Evolutionary conservation across 2,113 vertebrate genomes (phyloP).

Genomic region (Percina caprodes): DNA sequence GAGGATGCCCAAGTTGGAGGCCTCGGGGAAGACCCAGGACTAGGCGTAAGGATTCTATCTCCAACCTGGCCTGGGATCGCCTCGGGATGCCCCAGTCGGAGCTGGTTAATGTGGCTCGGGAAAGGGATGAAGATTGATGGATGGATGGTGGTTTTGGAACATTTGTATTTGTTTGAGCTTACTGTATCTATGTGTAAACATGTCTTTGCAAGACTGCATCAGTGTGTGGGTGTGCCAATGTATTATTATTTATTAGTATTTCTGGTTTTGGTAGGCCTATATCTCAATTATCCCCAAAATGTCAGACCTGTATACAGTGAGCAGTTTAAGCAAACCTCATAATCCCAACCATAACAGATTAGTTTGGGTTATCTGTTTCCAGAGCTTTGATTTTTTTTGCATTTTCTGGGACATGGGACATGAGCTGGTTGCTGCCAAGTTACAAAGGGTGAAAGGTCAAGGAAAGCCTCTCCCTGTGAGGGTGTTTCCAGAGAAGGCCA

Average conservation of each 20-base stretch:
- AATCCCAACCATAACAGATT: conserved; percentile 41
- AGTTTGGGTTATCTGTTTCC: conserved; percentile 40
- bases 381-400: conserved; percentile 54
- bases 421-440: conserved; percentile 68
- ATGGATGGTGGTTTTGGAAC: background rate
- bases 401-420: conserved; percentile 57
- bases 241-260: conserved; percentile 1
- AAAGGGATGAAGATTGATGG: no score
- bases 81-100: no score
- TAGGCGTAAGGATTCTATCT: no score
- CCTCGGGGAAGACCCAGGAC: no score
- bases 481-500: conserved; percentile 56
- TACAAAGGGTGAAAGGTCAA: conserved; percentile 74
- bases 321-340: conserved; percentile 6
- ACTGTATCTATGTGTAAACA: background rate
- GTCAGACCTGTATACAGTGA: conserved; percentile 7
- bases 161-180: background rate
- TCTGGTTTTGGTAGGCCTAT: background rate
- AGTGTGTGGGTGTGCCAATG: background rate
- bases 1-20: no score
- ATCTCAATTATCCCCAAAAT: conserved; percentile 31
- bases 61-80: no score
- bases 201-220: background rate
- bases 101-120: no score
- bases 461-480: conserved; percentile 64